A percentile compares a stretch with the other conserved stretches of the same genome.
phyloP scores from a whole-genome alignment of 2,888 invertebrate species.

The Odontocolon sp. region DNA sequence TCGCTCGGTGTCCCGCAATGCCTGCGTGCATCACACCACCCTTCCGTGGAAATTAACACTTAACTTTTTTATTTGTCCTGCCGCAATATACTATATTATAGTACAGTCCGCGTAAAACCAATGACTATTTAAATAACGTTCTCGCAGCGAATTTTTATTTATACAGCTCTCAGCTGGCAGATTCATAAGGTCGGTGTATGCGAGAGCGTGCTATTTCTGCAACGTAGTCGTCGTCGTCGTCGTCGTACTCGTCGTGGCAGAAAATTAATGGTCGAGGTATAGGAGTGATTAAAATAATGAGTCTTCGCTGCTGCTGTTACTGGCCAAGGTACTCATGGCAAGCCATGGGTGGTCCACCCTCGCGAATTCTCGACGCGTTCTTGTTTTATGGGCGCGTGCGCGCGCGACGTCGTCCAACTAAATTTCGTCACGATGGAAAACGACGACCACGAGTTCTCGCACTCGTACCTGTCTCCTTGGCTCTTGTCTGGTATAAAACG shows the following conservation, averaged over 20 bases:
- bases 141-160: conserved; percentile 53
- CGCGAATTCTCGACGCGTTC: conserved; percentile 76
- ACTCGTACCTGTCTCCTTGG: conserved; percentile 8
- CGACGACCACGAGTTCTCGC: conserved; percentile 45
- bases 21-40: conserved; percentile 6
- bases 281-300: conserved; percentile 61
- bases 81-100: conserved; percentile 13
- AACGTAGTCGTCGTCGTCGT: conserved; percentile 34
- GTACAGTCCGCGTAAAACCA: conserved; percentile 32
- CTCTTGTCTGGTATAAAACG: conserved; percentile 32
- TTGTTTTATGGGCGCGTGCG: conserved; percentile 77
- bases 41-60: conserved; percentile 48
- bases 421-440: conserved; percentile 66
- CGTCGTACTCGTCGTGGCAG: conserved; percentile 46
- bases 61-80: conserved; percentile 28
- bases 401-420: conserved; percentile 72
- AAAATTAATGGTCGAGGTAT: conserved; percentile 57
- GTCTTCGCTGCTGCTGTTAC: conserved; percentile 50
- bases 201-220: conserved; percentile 45
- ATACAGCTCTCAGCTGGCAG: conserved; percentile 32
- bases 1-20: conserved; percentile 13
- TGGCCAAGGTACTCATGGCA: conserved; percentile 62
- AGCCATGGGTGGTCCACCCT: conserved; percentile 74
- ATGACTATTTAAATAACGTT: conserved; percentile 38
- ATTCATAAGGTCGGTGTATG: conserved; percentile 44